Evolutionary conservation across 2,888 invertebrate species (phyloP).

Genomic region (Gerosis bhagava): DNA sequence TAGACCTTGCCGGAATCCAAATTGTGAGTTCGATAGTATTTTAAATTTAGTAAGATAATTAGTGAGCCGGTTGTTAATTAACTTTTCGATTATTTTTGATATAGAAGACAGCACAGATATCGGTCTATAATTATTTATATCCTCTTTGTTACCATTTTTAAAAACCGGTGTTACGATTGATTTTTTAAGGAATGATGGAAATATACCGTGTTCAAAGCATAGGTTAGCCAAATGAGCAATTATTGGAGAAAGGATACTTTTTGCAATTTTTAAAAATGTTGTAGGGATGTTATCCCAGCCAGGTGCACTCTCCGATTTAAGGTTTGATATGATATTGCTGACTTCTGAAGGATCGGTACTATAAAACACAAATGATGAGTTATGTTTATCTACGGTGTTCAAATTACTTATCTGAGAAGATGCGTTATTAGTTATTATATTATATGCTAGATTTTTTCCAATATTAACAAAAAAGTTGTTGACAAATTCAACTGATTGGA

Average conservation of each 20-base stretch:
- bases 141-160: background rate
- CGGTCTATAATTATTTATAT: background rate
- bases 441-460: background rate
- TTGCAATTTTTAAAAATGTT: background rate
- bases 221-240: background rate
- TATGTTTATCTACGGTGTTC: no score
- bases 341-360: background rate
- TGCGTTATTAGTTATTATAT: background rate
- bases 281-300: background rate
- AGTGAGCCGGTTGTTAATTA: background rate
- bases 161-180: background rate
- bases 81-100: background rate
- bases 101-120: background rate
- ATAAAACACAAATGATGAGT: background rate
- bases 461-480: background rate
- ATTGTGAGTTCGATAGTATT: background rate
- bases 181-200: background rate
- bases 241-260: background rate
- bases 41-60: background rate
- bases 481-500: background rate
- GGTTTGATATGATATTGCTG: background rate
- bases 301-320: background rate
- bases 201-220: background rate
- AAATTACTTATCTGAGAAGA: background rate
- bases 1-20: background rate